These are phyloP conservation scores for Heliconius hermathena DNA, from an alignment of 1,140 invertebrate genomes.

Conservation along the genomic window DNA sequence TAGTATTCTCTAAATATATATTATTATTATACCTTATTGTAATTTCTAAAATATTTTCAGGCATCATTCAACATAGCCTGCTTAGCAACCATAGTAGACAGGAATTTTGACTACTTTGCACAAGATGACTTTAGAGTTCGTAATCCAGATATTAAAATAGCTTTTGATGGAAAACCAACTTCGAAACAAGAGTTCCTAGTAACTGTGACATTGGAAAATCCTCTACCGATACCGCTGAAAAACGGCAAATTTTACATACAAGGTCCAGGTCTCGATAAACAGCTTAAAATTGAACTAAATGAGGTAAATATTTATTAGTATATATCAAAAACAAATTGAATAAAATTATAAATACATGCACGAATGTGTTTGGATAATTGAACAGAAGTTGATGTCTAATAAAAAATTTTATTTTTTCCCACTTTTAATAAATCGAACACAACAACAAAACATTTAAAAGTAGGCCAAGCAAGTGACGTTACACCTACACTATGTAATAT, in stretches of 20 bases:
- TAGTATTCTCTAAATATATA: background rate
- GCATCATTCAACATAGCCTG: conserved; percentile 93
- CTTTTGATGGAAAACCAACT: conserved; percentile 83
- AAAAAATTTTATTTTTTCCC: no score
- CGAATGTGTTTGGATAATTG: no score
- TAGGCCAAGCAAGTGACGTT: no score
- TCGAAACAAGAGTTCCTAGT: conserved; percentile 86
- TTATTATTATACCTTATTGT: background rate
- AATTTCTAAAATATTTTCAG: conserved; percentile 69
- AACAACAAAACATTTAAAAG: no score
- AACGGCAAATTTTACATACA: conserved; percentile 90
- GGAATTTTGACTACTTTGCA: conserved; percentile 93
- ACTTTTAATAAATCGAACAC: no score
- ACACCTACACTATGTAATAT: no score
- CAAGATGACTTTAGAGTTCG: conserved; percentile 94
- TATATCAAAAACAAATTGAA: background rate
- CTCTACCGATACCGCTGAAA: conserved; percentile 88
- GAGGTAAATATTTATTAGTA: conserved; percentile 74
- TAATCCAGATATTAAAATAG: conserved; percentile 94
- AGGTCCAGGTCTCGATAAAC: conserved; percentile 88
- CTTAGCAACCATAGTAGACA: conserved; percentile 90
- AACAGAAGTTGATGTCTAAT: no score
- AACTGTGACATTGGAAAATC: conserved; percentile 90
- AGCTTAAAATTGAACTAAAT: conserved; percentile 86
- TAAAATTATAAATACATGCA: no score